Percentiles rank a stretch among this genome's conserved stretches.
These are phyloP conservation scores for Salarias fasciatus DNA, from an alignment of 2,797 vertebrate genomes.

Conservation along the genomic window DNA sequence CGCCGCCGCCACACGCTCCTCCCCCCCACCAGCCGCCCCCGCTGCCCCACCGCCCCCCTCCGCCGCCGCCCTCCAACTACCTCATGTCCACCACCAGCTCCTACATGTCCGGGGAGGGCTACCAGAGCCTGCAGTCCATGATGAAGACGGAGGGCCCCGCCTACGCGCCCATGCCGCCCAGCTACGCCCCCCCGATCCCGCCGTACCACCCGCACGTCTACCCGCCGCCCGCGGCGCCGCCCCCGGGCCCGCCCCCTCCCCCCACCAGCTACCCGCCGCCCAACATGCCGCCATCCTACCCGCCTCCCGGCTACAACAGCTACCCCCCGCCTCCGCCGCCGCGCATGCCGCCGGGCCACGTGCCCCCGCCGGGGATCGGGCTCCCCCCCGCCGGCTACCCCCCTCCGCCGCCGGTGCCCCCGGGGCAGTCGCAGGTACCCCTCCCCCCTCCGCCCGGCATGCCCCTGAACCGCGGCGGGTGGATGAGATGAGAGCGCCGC, in stretches of 20 bases:
- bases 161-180: constrained; percentile 88
- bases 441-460: constrained; percentile 92
- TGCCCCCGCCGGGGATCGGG: constrained; percentile 90
- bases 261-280: constrained; percentile 84
- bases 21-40: constrained; percentile 92
- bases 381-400: constrained; percentile 91
- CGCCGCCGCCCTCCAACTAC: constrained; percentile 89
- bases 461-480: constrained; percentile 91
- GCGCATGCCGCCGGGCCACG: constrained; percentile 87
- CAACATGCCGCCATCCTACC: constrained; percentile 87
- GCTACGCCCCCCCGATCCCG: constrained; percentile 88
- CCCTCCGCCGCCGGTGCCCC: constrained; percentile 89
- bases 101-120: constrained; percentile 97
- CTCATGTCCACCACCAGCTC: constrained; percentile 97
- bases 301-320: constrained; percentile 92
- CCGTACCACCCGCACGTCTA: constrained; percentile 90
- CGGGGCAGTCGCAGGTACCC: constrained; percentile 91
- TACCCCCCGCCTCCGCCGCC: constrained; percentile 92
- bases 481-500: constrained; percentile 89
- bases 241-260: constrained; percentile 86
- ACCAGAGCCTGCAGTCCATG: constrained; percentile 95
- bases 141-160: constrained; percentile 96
- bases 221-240: constrained; percentile 86
- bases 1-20: constrained; percentile 87
- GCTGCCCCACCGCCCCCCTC: constrained; percentile 90